Conservation (phyloP, 2,797 vertebrate genomes). For the Chelon auratus region DNA sequence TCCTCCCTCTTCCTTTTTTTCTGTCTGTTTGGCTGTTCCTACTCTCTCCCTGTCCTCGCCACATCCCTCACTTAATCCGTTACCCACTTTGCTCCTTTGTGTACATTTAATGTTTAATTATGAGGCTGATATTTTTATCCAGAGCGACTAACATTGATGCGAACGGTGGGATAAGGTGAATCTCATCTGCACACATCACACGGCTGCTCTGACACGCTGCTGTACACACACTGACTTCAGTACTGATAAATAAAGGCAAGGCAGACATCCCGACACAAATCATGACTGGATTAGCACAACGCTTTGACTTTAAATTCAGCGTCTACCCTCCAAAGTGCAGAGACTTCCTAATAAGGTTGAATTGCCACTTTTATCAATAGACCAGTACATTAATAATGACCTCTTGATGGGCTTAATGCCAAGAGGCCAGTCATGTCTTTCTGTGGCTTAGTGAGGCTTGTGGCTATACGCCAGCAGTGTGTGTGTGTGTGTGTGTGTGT, state of each 20-base stretch:
- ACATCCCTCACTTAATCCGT: constrained; percentile 28
- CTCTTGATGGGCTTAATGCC: neutral
- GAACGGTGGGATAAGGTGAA: constrained; percentile 39
- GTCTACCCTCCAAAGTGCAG: constrained; percentile 11
- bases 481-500: neutral
- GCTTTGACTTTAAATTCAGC: neutral
- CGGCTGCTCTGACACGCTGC: constrained; percentile 30
- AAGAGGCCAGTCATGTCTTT: neutral
- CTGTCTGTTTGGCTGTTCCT: neutral
- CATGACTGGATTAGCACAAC: constrained; percentile 11
- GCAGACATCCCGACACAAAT: constrained; percentile 25
- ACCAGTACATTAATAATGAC: constrained; percentile 27
- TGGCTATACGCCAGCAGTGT: neutral
- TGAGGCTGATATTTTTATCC: constrained; percentile 43
- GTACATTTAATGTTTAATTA: constrained; percentile 39
- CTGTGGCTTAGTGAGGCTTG: neutral
- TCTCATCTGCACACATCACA: constrained; percentile 50
- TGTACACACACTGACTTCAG: constrained; percentile 9
- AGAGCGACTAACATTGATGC: constrained; percentile 40
- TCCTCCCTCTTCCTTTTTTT: neutral
- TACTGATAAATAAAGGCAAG: constrained; percentile 14
- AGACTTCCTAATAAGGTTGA: constrained; percentile 20
- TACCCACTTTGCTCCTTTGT: constrained; percentile 13
- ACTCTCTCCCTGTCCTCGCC: neutral
- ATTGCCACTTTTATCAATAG: constrained; percentile 17